Evolutionary conservation across 2,797 vertebrate genomes (phyloP), one percentile per base, ranked within the genome.

Genomic region (Esox masquinongy): DNA sequence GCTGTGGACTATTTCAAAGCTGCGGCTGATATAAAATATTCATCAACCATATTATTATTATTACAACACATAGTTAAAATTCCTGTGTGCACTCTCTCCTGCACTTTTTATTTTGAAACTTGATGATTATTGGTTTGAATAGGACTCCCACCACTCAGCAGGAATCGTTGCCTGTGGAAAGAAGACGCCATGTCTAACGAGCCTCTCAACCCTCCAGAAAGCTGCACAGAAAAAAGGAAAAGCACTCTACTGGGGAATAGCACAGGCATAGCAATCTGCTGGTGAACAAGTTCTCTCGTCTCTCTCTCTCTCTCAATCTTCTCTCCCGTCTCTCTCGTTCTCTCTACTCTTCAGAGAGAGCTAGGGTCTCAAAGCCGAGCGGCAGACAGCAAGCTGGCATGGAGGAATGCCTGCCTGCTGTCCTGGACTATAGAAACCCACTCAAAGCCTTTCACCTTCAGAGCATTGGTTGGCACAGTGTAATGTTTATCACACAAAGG

Each of bases 401-500:
- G 77, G 83, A 79, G 77, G 83, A 81, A 56, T 56, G 53, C 53
- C 53, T 83, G 87, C 89, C 89, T 82, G 88, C 83, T 84, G 90
- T 90, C 88, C 85, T 83, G 84, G 81, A 86, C 86, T 89, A 86
- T 90, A 90, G 90, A 89, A 88, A 83, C 86, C 83, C 74, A 77
- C 91, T 89, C 89, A 92, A 91, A 92, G 89, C 90, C 89, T 84
- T 90, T 90, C 91, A 93, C 92, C 91, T 92, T 90, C 91, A 88
- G 87, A 90, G 90, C 89, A 83, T 29, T 43, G 69, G 88, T 88
- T 93, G 93, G 92, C 91, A 89, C 81, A 74, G 90, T 75, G 81
- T 81, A 85, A 91, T 93, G 91, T 93, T 92, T 93, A 93, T 92
- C 92, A 93, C 91, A 94, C 91, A 92, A 94, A 94, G 84, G 90